Conservation (phyloP, 2,797 vertebrate species). For the Semaprochilodus insignis region DNA sequence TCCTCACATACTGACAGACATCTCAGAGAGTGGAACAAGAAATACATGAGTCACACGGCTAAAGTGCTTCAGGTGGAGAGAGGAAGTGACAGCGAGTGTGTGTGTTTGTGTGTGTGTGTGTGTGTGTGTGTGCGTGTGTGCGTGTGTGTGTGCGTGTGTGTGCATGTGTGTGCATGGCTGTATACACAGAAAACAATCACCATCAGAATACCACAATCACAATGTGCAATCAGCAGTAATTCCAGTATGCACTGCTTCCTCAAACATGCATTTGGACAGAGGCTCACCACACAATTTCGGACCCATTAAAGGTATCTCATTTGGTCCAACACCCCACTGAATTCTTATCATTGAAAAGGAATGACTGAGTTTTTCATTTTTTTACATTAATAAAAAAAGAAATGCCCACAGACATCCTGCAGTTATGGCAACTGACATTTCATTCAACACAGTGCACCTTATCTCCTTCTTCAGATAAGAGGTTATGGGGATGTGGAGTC, state of each 20-base stretch:
- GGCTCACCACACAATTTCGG: too few relatives aligned
- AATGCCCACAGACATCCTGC: too few relatives aligned
- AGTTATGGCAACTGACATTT: too few relatives aligned
- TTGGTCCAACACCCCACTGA: too few relatives aligned
- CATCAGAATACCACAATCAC: neutral
- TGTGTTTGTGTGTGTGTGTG: slow-evolving; percentile 10
- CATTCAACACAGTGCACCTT: too few relatives aligned
- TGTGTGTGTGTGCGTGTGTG: neutral
- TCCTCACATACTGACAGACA: slow-evolving; percentile 39
- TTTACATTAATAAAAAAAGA: too few relatives aligned
- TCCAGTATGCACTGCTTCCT: slow-evolving; percentile 12
- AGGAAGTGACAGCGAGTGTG: neutral
- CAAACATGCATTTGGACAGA: too few relatives aligned
- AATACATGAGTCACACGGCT: slow-evolving; percentile 53
- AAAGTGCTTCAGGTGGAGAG: slow-evolving; percentile 4
- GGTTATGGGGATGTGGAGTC: too few relatives aligned
- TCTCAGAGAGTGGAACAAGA: slow-evolving; percentile 36
- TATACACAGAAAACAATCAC: slow-evolving; percentile 1
- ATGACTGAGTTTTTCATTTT: too few relatives aligned
- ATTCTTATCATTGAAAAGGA: too few relatives aligned
- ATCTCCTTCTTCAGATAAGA: too few relatives aligned
- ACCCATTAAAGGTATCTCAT: too few relatives aligned
- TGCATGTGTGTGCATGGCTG: slow-evolving; percentile 5
- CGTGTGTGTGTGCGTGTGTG: slow-evolving; percentile 9
- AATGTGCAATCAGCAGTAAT: slow-evolving; percentile 7